A percentile compares a stretch with the other conserved stretches of the same genome.
phyloP scores from a whole-genome alignment of 2,888 invertebrate species.

The Aproaerema taeniolella region DNA sequence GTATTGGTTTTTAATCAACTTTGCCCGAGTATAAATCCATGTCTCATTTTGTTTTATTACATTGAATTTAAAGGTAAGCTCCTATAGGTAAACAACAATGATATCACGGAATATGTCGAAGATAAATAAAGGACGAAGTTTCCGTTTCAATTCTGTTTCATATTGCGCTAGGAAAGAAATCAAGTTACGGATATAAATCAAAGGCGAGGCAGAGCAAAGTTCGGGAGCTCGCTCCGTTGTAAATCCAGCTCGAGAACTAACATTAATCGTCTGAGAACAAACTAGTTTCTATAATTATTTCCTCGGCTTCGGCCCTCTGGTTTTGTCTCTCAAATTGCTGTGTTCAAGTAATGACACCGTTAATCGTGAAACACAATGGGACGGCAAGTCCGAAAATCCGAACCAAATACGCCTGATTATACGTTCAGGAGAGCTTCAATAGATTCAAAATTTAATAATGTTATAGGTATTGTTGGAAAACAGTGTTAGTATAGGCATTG shows the following conservation, averaged over 20 bases:
- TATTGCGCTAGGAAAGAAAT: conserved; percentile 22
- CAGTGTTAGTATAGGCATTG: too few relatives aligned
- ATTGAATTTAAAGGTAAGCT: too few relatives aligned
- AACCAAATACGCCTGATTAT: conserved; percentile 5
- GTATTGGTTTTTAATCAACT: too few relatives aligned
- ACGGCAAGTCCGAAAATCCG: conserved; percentile 11
- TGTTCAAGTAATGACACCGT: conserved; percentile 42
- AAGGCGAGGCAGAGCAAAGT: conserved; percentile 36
- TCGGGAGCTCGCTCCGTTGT: conserved; percentile 36
- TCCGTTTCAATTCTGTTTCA: conserved; percentile 16
- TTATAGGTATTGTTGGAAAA: too few relatives aligned
- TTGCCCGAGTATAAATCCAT: too few relatives aligned
- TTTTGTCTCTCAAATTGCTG: conserved; percentile 48
- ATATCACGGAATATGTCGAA: too few relatives aligned
- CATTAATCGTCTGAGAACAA: conserved; percentile 59
- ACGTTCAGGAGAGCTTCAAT: background rate
- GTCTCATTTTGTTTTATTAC: too few relatives aligned
- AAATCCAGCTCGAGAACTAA: conserved; percentile 51
- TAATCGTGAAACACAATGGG: conserved; percentile 38
- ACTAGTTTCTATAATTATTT: conserved; percentile 66
- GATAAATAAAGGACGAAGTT: background rate
- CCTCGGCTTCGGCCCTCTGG: conserved; percentile 49
- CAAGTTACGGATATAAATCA: conserved; percentile 36
- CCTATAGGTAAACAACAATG: too few relatives aligned
- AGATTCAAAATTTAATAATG: too few relatives aligned